Conservation (phyloP, 1,140 invertebrate genomes). For the Leptinotarsa undecemlineata region DNA sequence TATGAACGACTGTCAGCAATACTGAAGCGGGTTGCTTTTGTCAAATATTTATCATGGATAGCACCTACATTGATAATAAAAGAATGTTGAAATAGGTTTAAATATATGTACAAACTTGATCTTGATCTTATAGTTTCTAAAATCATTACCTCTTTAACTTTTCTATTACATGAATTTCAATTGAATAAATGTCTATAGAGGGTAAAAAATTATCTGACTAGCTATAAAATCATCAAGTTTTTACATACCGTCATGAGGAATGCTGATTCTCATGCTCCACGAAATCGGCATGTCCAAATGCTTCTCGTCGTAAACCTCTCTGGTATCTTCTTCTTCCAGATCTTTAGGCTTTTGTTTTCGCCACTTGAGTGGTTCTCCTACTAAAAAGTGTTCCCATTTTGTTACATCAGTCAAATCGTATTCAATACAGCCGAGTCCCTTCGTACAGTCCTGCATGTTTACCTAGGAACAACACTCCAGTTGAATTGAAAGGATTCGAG, state of each 20-base stretch:
- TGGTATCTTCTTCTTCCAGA: conserved; percentile 56
- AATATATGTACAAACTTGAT: no score
- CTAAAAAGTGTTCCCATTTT: conserved; percentile 72
- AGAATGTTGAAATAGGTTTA: no score
- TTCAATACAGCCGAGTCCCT: conserved; percentile 55
- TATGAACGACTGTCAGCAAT: no score
- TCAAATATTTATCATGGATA: no score
- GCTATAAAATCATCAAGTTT: not conserved
- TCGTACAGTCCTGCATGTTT: conserved; percentile 66
- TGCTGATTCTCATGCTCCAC: conserved; percentile 74
- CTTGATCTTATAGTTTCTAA: no score
- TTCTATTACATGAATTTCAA: no score
- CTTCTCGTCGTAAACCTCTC: conserved; percentile 64
- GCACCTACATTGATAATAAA: no score
- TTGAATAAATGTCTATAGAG: no score
- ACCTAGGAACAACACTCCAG: conserved; percentile 48
- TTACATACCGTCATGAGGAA: conserved; percentile 65
- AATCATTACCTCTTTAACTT: not conserved
- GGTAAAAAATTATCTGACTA: not conserved
- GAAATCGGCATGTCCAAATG: conserved; percentile 79
- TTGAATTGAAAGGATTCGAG: no score
- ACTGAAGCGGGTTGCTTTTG: no score
- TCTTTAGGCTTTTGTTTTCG: conserved; percentile 52
- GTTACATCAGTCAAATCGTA: conserved; percentile 64
- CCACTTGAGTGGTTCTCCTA: conserved; percentile 64